phyloP scores from a whole-genome alignment of 2,797 vertebrate genomes.

The Coregonus suidteri region DNA sequence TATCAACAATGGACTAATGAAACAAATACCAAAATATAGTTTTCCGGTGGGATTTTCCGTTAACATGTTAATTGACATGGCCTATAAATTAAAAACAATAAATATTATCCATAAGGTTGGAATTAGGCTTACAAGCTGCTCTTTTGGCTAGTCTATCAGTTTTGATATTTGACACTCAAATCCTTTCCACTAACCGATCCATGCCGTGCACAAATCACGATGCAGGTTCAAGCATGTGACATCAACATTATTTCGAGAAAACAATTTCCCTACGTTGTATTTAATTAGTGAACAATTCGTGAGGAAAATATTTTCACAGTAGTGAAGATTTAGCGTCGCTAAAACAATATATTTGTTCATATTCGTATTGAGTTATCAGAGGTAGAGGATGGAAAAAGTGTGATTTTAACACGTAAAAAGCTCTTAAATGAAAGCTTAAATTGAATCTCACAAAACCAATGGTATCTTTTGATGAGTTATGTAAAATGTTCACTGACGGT shows the following conservation, averaged over 20 bases:
- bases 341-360: too few relatives aligned
- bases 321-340: too few relatives aligned
- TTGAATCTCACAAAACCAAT: background rate
- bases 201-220: background rate
- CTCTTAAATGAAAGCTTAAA: background rate
- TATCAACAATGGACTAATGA: too few relatives aligned
- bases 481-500: background rate
- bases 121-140: background rate
- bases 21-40: too few relatives aligned
- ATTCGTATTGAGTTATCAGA: background rate
- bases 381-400: background rate
- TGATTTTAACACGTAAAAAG: background rate
- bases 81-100: background rate
- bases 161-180: background rate
- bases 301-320: too few relatives aligned
- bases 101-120: background rate
- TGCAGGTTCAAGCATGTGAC: background rate
- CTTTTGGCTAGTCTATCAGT: background rate
- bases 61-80: constrained; percentile 8
- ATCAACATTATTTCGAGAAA: background rate
- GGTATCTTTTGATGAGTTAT: background rate
- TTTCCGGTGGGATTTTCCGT: background rate
- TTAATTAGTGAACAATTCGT: too few relatives aligned
- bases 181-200: background rate
- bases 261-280: background rate